phyloP scores from a whole-genome alignment of 2,888 invertebrate species.

The Hydrotaea cyrtoneurina region DNA sequence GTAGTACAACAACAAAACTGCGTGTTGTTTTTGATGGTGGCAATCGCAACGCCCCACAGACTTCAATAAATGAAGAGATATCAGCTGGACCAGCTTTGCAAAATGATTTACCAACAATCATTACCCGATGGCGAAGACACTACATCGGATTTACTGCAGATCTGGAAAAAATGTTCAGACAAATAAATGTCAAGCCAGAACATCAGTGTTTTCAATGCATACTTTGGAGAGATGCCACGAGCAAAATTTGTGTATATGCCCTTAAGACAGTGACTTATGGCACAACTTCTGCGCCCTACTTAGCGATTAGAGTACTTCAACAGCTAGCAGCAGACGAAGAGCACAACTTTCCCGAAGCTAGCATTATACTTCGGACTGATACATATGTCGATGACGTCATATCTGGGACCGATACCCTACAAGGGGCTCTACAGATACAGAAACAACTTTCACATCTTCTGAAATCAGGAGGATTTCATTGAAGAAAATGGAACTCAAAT shows the following conservation, averaged over 20 bases:
- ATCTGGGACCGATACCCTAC: slow-evolving; percentile 43
- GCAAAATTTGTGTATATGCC: slow-evolving; percentile 31
- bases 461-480: slow-evolving; percentile 48
- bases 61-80: slow-evolving; percentile 43
- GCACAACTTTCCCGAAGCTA: slow-evolving; percentile 14
- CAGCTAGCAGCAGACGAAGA: slow-evolving; percentile 39
- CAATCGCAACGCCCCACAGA: slow-evolving; percentile 37
- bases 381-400: slow-evolving; percentile 52
- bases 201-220: slow-evolving; percentile 45
- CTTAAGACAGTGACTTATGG: slow-evolving; percentile 52
- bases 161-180: slow-evolving; percentile 57
- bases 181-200: slow-evolving; percentile 36
- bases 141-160: slow-evolving; percentile 44
- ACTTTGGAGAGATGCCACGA: slow-evolving; percentile 32
- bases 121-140: slow-evolving; percentile 36
- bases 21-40: slow-evolving; percentile 45
- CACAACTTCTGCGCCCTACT: slow-evolving; percentile 38
- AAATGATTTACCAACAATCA: slow-evolving; percentile 44
- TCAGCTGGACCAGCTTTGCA: slow-evolving; percentile 39
- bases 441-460: slow-evolving; percentile 10
- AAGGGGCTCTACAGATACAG: slow-evolving; percentile 37
- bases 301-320: slow-evolving; percentile 49
- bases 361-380: slow-evolving; percentile 19
- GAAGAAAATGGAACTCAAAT: slow-evolving; percentile 58
- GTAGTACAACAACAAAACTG: slow-evolving; percentile 53